phyloP scores from a whole-genome alignment of 2,113 vertebrate genomes.

The Channa argus region DNA sequence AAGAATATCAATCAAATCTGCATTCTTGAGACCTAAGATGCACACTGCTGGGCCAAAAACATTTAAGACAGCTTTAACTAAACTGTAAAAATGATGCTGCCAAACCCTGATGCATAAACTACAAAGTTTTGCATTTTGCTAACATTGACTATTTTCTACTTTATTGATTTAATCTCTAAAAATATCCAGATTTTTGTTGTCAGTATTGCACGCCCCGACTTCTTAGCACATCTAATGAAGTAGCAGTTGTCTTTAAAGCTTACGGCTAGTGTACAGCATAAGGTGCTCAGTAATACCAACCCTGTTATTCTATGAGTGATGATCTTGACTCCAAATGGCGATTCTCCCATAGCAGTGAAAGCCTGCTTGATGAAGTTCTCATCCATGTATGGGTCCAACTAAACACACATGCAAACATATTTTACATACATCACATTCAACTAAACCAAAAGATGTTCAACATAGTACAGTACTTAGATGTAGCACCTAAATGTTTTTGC shows the following conservation, averaged over 20 bases:
- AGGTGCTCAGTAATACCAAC: constrained; percentile 45
- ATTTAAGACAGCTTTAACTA: too few relatives aligned
- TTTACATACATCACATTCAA: neutral
- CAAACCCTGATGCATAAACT: too few relatives aligned
- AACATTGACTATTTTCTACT: too few relatives aligned
- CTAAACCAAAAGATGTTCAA: neutral
- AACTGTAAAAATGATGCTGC: too few relatives aligned
- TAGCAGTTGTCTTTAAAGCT: neutral
- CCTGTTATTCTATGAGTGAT: constrained; percentile 86
- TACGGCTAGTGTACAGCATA: neutral
- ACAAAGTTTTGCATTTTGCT: too few relatives aligned
- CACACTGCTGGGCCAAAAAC: too few relatives aligned
- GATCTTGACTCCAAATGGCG: constrained; percentile 84
- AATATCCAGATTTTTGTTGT: too few relatives aligned
- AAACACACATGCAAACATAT: constrained; percentile 2
- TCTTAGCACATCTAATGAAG: neutral
- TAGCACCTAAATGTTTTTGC: too few relatives aligned
- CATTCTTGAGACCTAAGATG: too few relatives aligned
- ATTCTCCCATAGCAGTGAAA: constrained; percentile 86
- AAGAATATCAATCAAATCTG: too few relatives aligned
- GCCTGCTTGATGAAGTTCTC: constrained; percentile 87
- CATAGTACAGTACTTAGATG: neutral
- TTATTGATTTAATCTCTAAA: too few relatives aligned
- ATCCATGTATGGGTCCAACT: constrained; percentile 88
- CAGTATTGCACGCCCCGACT: too few relatives aligned